These are phyloP conservation scores for Caenorhabditis wallacei DNA, from an alignment of 2,888 invertebrate species.

Conservation along the genomic window DNA sequence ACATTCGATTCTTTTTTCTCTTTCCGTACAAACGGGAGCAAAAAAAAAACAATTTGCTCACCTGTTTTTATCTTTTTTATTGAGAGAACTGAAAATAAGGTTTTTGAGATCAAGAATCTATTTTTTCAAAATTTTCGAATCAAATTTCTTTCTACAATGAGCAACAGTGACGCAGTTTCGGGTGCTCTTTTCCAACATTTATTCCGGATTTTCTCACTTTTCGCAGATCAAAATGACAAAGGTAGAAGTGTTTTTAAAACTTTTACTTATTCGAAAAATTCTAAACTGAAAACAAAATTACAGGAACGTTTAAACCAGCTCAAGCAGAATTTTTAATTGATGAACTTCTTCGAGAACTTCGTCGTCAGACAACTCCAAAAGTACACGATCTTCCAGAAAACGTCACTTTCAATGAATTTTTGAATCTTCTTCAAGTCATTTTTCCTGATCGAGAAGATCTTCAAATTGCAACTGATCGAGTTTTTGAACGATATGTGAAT, in stretches of 20 bases:
- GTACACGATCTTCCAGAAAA: conserved; percentile 65
- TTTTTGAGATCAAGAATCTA: no score
- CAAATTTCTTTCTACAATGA: no score
- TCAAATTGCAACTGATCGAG: conserved; percentile 61
- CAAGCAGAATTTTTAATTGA: conserved; percentile 68
- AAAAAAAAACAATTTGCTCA: conserved; percentile 32
- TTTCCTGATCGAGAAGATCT: conserved; percentile 67
- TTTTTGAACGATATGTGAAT: conserved; percentile 68
- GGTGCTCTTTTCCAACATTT: conserved; percentile 58
- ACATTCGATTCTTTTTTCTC: conserved; percentile 21
- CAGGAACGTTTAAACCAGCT: conserved; percentile 53
- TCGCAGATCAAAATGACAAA: conserved; percentile 58
- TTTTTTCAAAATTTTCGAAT: no score
- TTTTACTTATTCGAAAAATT: no score
- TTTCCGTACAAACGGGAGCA: conserved; percentile 9
- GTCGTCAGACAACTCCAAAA: conserved; percentile 68
- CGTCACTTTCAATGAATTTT: conserved; percentile 70
- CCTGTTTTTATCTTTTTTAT: conserved; percentile 19
- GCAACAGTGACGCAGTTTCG: conserved; percentile 39
- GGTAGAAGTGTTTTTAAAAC: conserved; percentile 11
- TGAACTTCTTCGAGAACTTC: conserved; percentile 67
- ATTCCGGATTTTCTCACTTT: conserved; percentile 63
- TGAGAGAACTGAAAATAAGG: not conserved
- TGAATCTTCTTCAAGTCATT: conserved; percentile 65
- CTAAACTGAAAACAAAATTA: no score